Base-by-base conservation (phyloP, 2,888 invertebrate species). In the Himalopsyche tibetana region DNA sequence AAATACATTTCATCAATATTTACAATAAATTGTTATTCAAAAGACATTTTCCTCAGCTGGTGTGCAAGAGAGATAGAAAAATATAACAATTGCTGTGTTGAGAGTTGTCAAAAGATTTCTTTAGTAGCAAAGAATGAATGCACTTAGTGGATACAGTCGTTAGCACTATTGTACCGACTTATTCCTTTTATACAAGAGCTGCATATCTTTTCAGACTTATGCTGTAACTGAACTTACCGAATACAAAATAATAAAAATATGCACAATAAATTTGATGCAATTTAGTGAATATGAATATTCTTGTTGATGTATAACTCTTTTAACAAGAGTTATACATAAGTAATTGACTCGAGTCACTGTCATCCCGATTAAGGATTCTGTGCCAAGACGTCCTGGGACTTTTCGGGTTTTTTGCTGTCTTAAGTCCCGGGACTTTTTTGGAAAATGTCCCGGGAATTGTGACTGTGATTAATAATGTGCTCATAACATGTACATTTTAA, bases 91-190 rank as follows among this genome's bases (percentile, higher is more conserved):
- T n/a, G 19, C 19, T 63, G 28, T 28, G 15, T 63, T 11, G n/a
- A 8, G n/a, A 63, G 19, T 9, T 63, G 6, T 63, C 63, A 4
- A 28, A n/a, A 28, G 19, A 63, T 19, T 8, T 63, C 63, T 63
- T 63, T 28, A 63, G 63, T 63, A 19, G 63, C 63, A 28, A 63
- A 63, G 63, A 63, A 63, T 63, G 63, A 63, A 63, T 63, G 63
- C 63, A 63, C 63, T 63, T 63, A 63, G 19, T 11, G 45, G 6
- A 19, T 11, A 11, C 3, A 19, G 63, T 63, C 19, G 63, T 63
- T 63, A 63, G 19, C 28, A 3, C 63, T 19, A 63, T 63, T 63
- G 63, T 63, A 63, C 63, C 19, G 63, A 19, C 19, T 63, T 63
- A 63, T 63, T n/a, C 63, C 63, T 63, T 63, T 19, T 63, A 19